Base-by-base conservation (phyloP, 1,140 invertebrate genomes). In the Ectropis grisescens region DNA sequence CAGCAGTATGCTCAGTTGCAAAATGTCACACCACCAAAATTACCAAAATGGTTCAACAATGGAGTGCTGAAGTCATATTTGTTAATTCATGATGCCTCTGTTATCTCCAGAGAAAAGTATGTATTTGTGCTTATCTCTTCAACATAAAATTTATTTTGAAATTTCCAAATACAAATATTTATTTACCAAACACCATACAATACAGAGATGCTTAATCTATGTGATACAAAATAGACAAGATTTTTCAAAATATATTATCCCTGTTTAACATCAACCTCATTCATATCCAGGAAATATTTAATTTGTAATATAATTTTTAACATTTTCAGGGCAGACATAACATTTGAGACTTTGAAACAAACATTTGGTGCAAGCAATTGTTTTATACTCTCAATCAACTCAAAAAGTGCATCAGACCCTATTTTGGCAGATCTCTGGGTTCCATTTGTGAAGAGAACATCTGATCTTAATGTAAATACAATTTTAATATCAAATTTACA, bases 1-100 rank as follows among this genome's bases (percentile, higher is more conserved):
- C 89, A 93, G 53, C 89, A 93, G 48, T 87, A 95, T 47, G 89
- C 91, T 45, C 90, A 93, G 61, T 88, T 91, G 59, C 90, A 91
- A 61, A 89, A 87, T 79, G 85, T 88, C 30, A 82, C 87, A 15
- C 88, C 91, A 25, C 88, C 89, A 51, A 92, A 93, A 82, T 82
- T 91, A 59, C 91, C 91, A 34, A 96, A 96, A 67, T 98, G 96
- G 95, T 97, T 98, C 71, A 90, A 88, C 53, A 89, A 89, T 38
- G 89, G 90, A 49, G 89, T 94, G 15, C 84, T 97, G 13, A 91
- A 94, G 59, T 95, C 93, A 80, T 97, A 95, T 83, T 89, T 98
- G 37, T 84, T 98, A 24, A 59, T 98, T 28, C 93, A 98, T 82
- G 96, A 98, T 83, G 65, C 58, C 13, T 67, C 72, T 37, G 33